Conservation (phyloP, 2,888 invertebrate species). For the Chrysolina oricalcia region DNA sequence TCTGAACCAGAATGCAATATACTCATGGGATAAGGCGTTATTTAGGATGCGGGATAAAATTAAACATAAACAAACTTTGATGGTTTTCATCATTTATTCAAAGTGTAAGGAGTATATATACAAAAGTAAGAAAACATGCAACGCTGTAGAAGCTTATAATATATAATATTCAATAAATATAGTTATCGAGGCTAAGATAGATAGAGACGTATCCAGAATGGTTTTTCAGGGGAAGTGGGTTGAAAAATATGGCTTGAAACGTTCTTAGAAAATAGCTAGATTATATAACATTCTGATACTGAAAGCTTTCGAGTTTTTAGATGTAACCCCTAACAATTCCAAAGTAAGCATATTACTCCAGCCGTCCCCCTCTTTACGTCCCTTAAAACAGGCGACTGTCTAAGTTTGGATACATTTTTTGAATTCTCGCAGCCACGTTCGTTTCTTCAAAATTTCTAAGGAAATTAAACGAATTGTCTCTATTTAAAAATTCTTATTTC, state of each 20-base stretch:
- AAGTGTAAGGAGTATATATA: conserved; percentile 51
- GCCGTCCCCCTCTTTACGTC: no score
- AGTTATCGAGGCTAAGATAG: not conserved
- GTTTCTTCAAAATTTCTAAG: no score
- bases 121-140: conserved; percentile 57
- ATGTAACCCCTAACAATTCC: no score
- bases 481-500: no score
- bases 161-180: not conserved
- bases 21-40: no score
- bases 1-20: no score
- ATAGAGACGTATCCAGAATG: not conserved
- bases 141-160: conserved; percentile 11
- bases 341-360: no score
- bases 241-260: not conserved
- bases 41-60: no score
- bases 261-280: not conserved
- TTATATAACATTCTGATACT: no score
- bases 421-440: not conserved
- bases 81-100: not conserved
- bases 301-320: no score
- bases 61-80: not conserved
- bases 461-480: no score
- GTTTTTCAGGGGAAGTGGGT: not conserved
- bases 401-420: not conserved
- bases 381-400: no score